Base-by-base conservation (phyloP, 2,888 invertebrate genomes). In the Eupsilia transversa region DNA sequence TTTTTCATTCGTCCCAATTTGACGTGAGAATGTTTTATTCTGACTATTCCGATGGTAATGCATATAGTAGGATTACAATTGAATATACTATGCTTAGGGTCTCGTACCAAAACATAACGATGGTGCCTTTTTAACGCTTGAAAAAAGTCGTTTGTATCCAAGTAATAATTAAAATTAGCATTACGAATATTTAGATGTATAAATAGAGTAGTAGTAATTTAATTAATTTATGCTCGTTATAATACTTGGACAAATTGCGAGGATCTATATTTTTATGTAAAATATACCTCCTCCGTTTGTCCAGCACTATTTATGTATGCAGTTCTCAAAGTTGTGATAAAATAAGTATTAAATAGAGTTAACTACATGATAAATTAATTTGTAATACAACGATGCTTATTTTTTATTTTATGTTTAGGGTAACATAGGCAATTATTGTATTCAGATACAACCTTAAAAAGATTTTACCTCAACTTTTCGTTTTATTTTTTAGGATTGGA, bases 281-380 rank as follows among this genome's bases (percentile, higher is more conserved):
- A 96, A 96, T 96, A 93, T 92, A 82, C 91, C 94, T 95, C 94
- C 96, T 96, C 93, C 96, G 75, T 94, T 94, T 94, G 96, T 93
- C 94, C 87, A 33, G 49, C 73, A 76, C 76, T 83, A 81, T 79
- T 84, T 86, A 82, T 78, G 80, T 81, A 85, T 80, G 85, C 86
- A 88, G 88, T 88, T 88, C 87, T 90, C 88, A 87, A 91, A 88
- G 89, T 93, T 93, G 93, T 93, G 93, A 93, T 93, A 93, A 89
- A 89, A 88, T 89, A 88, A 85, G 87, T 87, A 87, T 87, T 87
- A 87, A 75, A 86, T 86, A 87, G 81, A 74, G 63, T 78, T 89
- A 86, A 86, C 72, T 82, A 83, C 80, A 81, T 86, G 82, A 77
- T 80, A 80, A 80, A 81, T 68, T 76, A 57, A 75, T 75, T 60